Evolutionary conservation across 2,797 vertebrate species (phyloP), one percentile per base, ranked within the genome.

Genomic region (Hyperoplus lanceolatus): DNA sequence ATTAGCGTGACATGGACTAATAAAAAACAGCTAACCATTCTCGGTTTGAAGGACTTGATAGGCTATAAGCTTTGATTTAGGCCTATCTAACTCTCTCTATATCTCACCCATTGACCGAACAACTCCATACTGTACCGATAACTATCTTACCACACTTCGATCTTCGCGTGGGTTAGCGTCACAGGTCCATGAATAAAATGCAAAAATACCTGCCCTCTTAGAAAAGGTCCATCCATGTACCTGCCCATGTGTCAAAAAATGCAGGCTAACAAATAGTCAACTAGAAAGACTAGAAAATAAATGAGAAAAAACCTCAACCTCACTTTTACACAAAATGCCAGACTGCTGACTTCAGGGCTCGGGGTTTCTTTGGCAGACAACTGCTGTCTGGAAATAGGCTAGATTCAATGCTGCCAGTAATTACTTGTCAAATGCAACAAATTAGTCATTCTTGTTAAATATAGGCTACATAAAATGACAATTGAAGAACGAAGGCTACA

Each of bases 111-210:
- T 8, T 2, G 1, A 55, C 3, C 21, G 46, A 29, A 46, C 16
- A 18, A 1, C 41, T n/a, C 36, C 15, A 1, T 18, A 1, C 41
- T 6, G 10, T 13, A 10, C 57, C 0, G 49, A 49, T 76, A 8
- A 41, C 36, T 21, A 74, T 89, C 90, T 89, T 85, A 85, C 46
- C 58, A 0, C 2, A 2, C 6, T 4, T 1, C 2, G 0, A 2
- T 45, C 13, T 1, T 84, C 82, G 87, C 87, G 91, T 92, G 84
- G 80, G 63, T 12, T 50, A 1, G 75, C 86, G 79, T 89, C 77
- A 91, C 73, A 65, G 29, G 29, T 3, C 84, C 82, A 78, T 77
- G 49, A 42, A 51, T 4, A 43, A 56, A 48, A 65, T 43, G 69
- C 76, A 29, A 76, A 72, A 58, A 46, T 72, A 59, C 72, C 67